Evolutionary conservation across 2,113 vertebrate species (phyloP), one percentile per base, ranked within the genome.

Genomic region (Anas platyrhynchos): DNA sequence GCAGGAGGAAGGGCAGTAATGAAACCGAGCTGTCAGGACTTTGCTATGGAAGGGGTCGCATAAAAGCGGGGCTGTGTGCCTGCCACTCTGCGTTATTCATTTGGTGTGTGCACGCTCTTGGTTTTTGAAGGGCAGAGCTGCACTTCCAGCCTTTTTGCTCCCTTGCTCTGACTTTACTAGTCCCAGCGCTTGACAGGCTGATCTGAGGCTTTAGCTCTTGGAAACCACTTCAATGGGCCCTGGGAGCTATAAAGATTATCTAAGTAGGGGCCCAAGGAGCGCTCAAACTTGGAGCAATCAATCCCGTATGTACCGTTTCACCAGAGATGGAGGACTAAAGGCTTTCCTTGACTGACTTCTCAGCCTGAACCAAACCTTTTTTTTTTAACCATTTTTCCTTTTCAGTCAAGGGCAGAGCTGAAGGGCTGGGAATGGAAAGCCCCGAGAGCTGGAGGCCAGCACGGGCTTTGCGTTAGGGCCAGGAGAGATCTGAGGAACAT

Each of bases 161-260:
- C 59, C 34, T 66, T 59, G 38, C 81, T 77, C 50, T 6, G 89
- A 2, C 59, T 83, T 93, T 43, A 31, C 38, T 50, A 29, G 85
- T 86, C 76, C 44, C 80, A 6, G 80, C 4, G 20, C 94, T 96
- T 94, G 83, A 78, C 63, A 86, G 77, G n/a, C 66, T 91, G 88
- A 95, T 76, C 80, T 90, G 78, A 89, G 83, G 67, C 74, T 96
- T 95, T 52, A 66, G 63, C 65, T 88, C 29, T 82, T 95, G 96
- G 95, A 96, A 96, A 89, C 91, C 84, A 88, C 71, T 91, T 92
- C 84, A 96, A 54, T 85, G 66, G 66, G 84, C 85, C 78, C 89
- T 55, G 85, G 17, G 78, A 96, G 76, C 76, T 44, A 5, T 68
- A 32, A 90, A 65, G 91, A 87, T 96, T 94, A 94, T 78, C 74